Conservation (phyloP, 2,113 vertebrate species). For the Amblyornis subalaris region DNA sequence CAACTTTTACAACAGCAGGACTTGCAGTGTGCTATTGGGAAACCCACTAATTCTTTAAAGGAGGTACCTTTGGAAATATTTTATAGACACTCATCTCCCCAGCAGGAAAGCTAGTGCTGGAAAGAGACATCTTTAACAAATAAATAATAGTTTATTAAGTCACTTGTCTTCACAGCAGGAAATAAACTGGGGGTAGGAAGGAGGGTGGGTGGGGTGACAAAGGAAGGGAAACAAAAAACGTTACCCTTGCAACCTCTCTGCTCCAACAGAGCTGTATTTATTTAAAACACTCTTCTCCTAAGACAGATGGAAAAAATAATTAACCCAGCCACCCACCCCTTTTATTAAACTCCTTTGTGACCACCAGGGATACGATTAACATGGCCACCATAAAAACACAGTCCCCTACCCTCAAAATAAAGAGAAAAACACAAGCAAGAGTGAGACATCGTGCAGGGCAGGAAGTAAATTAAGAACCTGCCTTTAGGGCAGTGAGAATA, state of each 20-base stretch:
- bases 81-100: slow-evolving; percentile 46
- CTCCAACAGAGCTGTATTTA: slow-evolving; percentile 35
- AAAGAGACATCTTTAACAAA: slow-evolving; percentile 49
- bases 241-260: slow-evolving; percentile 3
- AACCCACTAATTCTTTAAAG: slow-evolving; percentile 34
- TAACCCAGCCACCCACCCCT: slow-evolving; percentile 54
- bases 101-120: slow-evolving; percentile 25
- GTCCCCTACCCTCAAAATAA: slow-evolving; percentile 34
- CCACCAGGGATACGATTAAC: slow-evolving; percentile 60
- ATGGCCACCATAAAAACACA: slow-evolving; percentile 55
- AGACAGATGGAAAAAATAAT: slow-evolving; percentile 66
- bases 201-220: slow-evolving; percentile 24
- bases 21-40: neutral
- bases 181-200: neutral
- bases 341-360: slow-evolving; percentile 65
- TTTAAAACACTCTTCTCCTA: slow-evolving; percentile 63
- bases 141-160: slow-evolving; percentile 61
- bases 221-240: slow-evolving; percentile 21
- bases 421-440: slow-evolving; percentile 43
- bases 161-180: slow-evolving; percentile 58
- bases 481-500: slow-evolving; percentile 8
- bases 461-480: slow-evolving; percentile 63
- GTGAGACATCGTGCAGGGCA: slow-evolving; percentile 28
- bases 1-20: neutral
- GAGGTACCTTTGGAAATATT: slow-evolving; percentile 32